Base-by-base conservation (phyloP, 2,113 vertebrate genomes). In the Alces alces region DNA sequence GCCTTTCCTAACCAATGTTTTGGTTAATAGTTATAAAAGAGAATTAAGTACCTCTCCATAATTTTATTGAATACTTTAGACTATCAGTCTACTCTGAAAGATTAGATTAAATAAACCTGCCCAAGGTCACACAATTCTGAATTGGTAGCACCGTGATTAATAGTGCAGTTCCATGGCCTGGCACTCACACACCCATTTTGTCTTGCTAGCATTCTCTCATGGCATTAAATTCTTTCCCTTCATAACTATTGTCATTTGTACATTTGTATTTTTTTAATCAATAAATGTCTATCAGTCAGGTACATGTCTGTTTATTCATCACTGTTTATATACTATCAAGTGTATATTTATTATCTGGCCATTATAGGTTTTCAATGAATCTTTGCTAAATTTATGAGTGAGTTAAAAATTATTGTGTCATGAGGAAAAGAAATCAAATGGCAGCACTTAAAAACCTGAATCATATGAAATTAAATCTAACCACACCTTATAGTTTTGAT, bases 61-160 rank as follows among this genome's bases (percentile, higher is more conserved):
- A 47, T 96, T 91, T 39, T 43, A 43, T 27, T 70, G 70, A 76
- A 58, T 28, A 25, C 7, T n/a, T 70, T 58, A 78, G 70, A 52
- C 13, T 96, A 1, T 52, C 23, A 28, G 17, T 78, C 17, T 76
- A 11, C 60, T 82, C 58, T 52, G 33, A 52, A 58, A 73, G 39
- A 14, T 84, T 76, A 30, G 15, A 92, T 83, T 87, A n/a, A 91
- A 11, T 89, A 57, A 95, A 64, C 19, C 84, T 94, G 30, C 28
- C 55, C 60, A n/a, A 76, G 36, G 39, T 86, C 39, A 78, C 50
- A n/a, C 7, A 78, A 21, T 36, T 80, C 58, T 16, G 54, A 25
- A 39, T 7, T 57, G 28, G 2, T 30, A 57, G 55, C 28, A 4
- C 21, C 30, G 23, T 15, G n/a, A 61, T 39, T n/a, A 14, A 91